Evolutionary conservation across 2,113 vertebrate species (phyloP).

Genomic region (Coptodon bakossiorum): DNA sequence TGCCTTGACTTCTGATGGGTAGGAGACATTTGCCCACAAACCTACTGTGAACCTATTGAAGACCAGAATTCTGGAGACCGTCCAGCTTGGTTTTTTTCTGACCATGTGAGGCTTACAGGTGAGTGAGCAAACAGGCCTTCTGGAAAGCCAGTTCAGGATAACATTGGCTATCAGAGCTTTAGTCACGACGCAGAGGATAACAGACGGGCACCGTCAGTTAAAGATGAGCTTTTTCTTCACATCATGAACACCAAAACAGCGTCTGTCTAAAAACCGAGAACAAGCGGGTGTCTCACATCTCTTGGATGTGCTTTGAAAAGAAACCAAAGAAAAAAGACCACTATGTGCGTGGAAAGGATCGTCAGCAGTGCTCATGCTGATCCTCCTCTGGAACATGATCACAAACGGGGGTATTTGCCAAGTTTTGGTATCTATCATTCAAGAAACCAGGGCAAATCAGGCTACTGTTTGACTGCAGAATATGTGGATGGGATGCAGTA

Average conservation of each 20-base stretch:
- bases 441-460: background rate
- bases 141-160: background rate
- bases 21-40: background rate
- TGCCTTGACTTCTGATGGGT: background rate
- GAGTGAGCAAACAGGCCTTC: background rate
- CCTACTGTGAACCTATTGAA: background rate
- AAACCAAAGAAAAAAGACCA: background rate
- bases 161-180: background rate
- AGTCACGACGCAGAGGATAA: background rate
- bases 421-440: background rate
- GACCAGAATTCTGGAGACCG: background rate
- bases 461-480: background rate
- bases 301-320: background rate
- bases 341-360: background rate
- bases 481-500: background rate
- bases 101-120: background rate
- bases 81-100: background rate
- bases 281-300: background rate
- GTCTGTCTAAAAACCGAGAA: background rate
- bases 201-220: background rate
- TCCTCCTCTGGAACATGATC: background rate
- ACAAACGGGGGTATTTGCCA: background rate
- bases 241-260: background rate
- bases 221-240: background rate
- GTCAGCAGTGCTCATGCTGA: background rate